Percentiles rank a stretch among this genome's conserved stretches.
Conservation (phyloP, 2,797 vertebrate genomes). For the Silurus lanzhouensis region DNA sequence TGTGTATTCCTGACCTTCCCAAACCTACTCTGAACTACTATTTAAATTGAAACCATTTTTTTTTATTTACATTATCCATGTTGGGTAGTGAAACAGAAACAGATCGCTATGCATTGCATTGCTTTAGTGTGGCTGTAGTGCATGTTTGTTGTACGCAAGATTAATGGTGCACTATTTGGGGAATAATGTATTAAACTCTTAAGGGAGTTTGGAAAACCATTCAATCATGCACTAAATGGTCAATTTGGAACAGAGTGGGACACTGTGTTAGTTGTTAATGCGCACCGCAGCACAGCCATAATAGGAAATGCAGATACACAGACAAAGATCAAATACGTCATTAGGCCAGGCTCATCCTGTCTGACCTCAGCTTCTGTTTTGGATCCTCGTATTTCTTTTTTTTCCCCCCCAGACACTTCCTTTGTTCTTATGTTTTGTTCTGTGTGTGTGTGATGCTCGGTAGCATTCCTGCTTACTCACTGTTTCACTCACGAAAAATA, state of each 20-base stretch:
- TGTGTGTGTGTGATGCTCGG: not conserved
- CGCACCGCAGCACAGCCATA: slow-evolving; percentile 17
- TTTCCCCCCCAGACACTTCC: too few relatives aligned
- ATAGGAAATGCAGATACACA: slow-evolving; percentile 23
- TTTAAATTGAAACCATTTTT: not conserved
- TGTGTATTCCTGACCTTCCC: not conserved
- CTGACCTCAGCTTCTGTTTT: slow-evolving; percentile 32
- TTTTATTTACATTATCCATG: not conserved
- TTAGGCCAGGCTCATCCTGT: slow-evolving; percentile 19
- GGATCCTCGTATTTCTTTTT: not conserved
- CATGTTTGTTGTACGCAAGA: too few relatives aligned
- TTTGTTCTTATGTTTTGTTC: slow-evolving; percentile 1
- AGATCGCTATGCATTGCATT: not conserved
- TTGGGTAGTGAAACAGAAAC: not conserved
- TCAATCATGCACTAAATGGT: not conserved
- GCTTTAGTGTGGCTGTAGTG: not conserved
- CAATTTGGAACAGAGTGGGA: not conserved
- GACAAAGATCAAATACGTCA: slow-evolving; percentile 8
- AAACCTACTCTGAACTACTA: not conserved
- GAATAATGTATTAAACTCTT: not conserved
- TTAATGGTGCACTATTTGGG: not conserved
- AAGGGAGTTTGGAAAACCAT: not conserved
- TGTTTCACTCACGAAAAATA: not conserved
- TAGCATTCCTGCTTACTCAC: not conserved
- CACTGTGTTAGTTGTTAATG: not conserved